Base-by-base conservation (phyloP, 2,113 vertebrate genomes). In the Jacana jacana region DNA sequence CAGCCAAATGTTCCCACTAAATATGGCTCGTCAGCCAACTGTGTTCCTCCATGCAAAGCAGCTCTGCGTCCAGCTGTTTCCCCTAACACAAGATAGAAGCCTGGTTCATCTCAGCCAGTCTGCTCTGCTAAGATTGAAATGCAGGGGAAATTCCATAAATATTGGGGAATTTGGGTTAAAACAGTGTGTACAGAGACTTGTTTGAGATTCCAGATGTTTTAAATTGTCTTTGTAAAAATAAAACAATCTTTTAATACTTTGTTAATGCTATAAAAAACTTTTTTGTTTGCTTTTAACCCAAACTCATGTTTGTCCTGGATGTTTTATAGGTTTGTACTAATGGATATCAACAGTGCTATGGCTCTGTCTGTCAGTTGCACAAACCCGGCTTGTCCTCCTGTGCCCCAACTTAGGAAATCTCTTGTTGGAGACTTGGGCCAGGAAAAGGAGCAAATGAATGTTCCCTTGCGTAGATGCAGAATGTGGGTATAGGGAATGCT, bases 121-220 rank as follows among this genome's bases (percentile, higher is more conserved):
- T 71, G 57, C 48, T 75, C 72, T 3, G 3, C 81, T 84, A 84
- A 55, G 64, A 68, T 58, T 37, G 44, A 89, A 92, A 69, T 39
- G 39, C 55, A 65, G 37, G 66, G 89, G 75, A 95, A 95, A 95
- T 95, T 95, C 93, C 93, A 72, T 6, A 31, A 91, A 89, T 91
- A 61, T 81, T 33, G 57, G 39, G 61, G 93, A 88, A 69, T 39
- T 73, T 57, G 69, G 57, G 52, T 87, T 92, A 72, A 81, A 93
- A 81, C 46, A 75, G 28, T 25, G 48, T 12, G 3, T 92, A 58
- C 14, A 37, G 83, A 92, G 55, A 65, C 9, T 81, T 71, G 33
- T 10, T 86, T 40, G 61, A 87, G 69, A 84, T 85, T 93, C 93
- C 95, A 97, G 91, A 95, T 93, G 81, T 86, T 97, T 92, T 33